These are phyloP conservation scores for Champsocephalus gunnari DNA, from an alignment of 2,797 vertebrate genomes.

Conservation along the genomic window DNA sequence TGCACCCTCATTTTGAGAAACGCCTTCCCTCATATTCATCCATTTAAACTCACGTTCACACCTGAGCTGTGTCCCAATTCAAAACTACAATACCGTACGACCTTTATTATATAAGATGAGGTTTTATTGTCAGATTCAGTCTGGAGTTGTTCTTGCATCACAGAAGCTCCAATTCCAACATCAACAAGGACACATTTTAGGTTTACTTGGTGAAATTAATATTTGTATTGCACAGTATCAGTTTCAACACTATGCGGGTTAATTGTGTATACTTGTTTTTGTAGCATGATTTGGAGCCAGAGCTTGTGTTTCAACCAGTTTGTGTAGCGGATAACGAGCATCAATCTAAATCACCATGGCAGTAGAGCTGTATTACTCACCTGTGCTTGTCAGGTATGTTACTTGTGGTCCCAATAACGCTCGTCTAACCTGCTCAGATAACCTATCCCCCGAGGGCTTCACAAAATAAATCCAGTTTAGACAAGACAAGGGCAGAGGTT, in stretches of 20 bases:
- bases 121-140: too few species aligned
- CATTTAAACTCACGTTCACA: constrained; percentile 4
- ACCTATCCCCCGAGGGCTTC: not conserved
- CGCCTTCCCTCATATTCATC: not conserved
- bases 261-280: not conserved
- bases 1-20: not conserved
- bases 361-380: constrained; percentile 2
- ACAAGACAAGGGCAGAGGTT: not conserved
- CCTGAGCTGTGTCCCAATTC: not conserved
- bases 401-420: not conserved
- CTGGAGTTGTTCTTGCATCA: too few species aligned
- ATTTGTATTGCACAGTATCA: not conserved
- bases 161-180: too few species aligned
- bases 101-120: too few species aligned
- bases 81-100: not conserved
- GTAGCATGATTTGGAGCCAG: not conserved
- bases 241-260: not conserved
- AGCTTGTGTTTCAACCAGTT: not conserved
- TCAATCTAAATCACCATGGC: constrained; percentile 17
- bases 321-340: constrained; percentile 7
- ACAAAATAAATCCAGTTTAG: not conserved
- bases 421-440: constrained; percentile 22
- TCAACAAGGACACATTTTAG: not conserved
- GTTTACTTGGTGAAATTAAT: not conserved
- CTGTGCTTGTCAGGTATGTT: not conserved